Evolutionary conservation across 2,797 vertebrate species (phyloP).

Genomic region (Syngnathus acus): DNA sequence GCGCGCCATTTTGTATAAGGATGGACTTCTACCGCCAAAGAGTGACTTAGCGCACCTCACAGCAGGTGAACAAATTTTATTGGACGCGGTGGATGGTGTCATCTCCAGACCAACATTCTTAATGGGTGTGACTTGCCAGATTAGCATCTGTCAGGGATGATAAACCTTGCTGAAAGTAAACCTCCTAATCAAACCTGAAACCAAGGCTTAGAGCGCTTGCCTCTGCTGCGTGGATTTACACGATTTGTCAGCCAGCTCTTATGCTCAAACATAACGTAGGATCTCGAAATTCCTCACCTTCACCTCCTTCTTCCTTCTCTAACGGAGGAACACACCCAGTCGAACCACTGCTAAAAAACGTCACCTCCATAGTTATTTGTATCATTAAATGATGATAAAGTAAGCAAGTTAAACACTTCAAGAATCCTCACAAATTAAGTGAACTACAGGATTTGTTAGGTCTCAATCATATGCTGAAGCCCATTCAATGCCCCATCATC

Average conservation of each 20-base stretch:
- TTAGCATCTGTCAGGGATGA: neutral
- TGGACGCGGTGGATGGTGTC: too few relatives aligned
- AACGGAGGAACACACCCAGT: conserved; percentile 10
- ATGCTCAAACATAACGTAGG: conserved; percentile 54
- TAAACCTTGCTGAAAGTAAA: neutral
- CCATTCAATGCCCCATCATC: neutral
- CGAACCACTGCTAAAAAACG: neutral
- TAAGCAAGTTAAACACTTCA: too few relatives aligned
- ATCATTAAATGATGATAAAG: neutral
- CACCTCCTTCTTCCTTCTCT: conserved; percentile 16
- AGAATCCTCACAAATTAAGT: neutral
- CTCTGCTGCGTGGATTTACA: conserved; percentile 13
- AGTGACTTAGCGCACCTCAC: too few relatives aligned
- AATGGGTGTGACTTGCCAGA: too few relatives aligned
- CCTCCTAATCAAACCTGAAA: neutral
- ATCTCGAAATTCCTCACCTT: conserved; percentile 58
- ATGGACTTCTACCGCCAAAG: too few relatives aligned
- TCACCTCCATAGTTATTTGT: neutral
- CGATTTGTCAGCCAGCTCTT: conserved; percentile 24
- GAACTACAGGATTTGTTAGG: neutral
- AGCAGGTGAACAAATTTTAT: too few relatives aligned
- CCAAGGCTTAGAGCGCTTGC: conserved; percentile 9
- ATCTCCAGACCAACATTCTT: too few relatives aligned
- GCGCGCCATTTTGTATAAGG: too few relatives aligned
- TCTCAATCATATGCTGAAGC: neutral